Conservation (phyloP, 2,113 vertebrate genomes). For the Lagopus leucura region DNA sequence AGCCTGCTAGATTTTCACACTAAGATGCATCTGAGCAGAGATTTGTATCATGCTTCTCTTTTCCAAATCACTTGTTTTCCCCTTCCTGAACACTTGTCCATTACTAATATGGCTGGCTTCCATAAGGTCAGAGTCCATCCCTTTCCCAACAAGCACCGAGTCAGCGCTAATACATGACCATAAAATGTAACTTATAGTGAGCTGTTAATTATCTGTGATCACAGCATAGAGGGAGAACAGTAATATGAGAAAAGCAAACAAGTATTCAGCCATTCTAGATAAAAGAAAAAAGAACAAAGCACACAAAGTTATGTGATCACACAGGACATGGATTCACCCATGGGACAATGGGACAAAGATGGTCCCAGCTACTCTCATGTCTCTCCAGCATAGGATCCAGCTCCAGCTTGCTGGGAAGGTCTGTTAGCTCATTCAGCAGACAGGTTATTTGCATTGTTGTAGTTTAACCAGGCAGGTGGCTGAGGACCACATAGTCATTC, state of each 20-base stretch:
- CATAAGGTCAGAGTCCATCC: not conserved
- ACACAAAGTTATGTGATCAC: not conserved
- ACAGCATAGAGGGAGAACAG: not conserved
- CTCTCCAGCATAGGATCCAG: not conserved
- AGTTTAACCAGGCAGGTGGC: no score
- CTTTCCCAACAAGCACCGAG: not conserved
- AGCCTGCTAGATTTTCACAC: not conserved
- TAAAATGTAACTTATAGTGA: not conserved
- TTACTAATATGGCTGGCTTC: not conserved
- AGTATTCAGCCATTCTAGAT: not conserved
- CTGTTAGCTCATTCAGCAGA: not conserved
- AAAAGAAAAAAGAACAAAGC: no score
- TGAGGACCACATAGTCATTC: no score
- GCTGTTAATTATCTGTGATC: not conserved
- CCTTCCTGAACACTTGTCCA: not conserved
- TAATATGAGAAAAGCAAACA: not conserved
- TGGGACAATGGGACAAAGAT: not conserved
- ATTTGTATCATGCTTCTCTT: not conserved
- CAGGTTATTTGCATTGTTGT: not conserved
- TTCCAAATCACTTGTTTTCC: not conserved
- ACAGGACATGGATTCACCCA: not conserved
- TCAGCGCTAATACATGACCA: not conserved
- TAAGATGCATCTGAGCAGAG: not conserved
- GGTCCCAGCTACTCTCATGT: not conserved
- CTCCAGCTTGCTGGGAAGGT: not conserved